phyloP scores from a whole-genome alignment of 2,888 invertebrate genomes.

The Myathropa florea region DNA sequence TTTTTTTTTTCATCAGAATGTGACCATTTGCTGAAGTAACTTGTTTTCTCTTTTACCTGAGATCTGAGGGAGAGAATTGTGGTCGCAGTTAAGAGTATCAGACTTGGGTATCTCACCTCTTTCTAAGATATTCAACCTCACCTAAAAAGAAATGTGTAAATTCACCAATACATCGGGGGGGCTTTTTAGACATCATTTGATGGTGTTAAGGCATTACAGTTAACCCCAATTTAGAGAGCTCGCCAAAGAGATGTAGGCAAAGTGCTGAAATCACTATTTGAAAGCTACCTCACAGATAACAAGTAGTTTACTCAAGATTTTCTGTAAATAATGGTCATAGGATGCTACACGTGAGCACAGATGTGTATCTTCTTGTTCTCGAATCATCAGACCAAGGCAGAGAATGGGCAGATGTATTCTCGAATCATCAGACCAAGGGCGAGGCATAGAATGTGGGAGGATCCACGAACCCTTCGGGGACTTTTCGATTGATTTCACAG shows the following conservation, averaged over 20 bases:
- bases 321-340: too few species aligned
- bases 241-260: background rate
- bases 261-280: background rate
- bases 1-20: background rate
- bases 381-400: too few species aligned
- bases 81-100: slow-evolving; percentile 10
- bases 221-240: slow-evolving; percentile 42
- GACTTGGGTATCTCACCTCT: background rate
- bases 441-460: too few species aligned
- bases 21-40: background rate
- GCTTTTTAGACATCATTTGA: slow-evolving; percentile 15
- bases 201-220: slow-evolving; percentile 43
- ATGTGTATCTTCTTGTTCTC: too few species aligned
- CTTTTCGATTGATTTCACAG: too few species aligned
- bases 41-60: background rate
- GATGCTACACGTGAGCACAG: too few species aligned
- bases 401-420: too few species aligned
- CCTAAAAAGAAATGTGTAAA: background rate
- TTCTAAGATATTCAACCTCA: slow-evolving; percentile 9
- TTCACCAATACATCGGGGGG: slow-evolving; percentile 6
- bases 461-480: too few species aligned
- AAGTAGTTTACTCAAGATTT: background rate
- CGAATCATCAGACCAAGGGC: too few species aligned
- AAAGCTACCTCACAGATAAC: background rate
- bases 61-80: background rate